Evolutionary conservation across 1,140 invertebrate species (phyloP).

Genomic region (Philotrypesis tridentata): DNA sequence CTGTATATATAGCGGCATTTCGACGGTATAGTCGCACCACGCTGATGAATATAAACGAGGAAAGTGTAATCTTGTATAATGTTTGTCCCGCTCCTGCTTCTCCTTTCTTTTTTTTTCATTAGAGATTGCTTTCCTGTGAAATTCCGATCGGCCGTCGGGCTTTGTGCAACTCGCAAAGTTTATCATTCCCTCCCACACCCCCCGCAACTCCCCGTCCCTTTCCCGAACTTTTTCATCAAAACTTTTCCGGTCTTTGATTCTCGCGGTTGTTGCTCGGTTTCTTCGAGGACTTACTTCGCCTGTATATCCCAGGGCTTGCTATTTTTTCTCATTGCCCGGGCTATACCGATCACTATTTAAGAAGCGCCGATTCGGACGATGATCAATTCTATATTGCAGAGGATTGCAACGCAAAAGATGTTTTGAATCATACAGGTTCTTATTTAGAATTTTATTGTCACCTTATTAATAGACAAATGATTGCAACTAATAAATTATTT

Average conservation of each 20-base stretch:
- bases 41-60: conserved; percentile 7
- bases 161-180: conserved; percentile 48
- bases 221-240: conserved; percentile 65
- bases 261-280: conserved; percentile 41
- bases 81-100: not conserved
- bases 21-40: not conserved
- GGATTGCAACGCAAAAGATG: not conserved
- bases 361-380: not conserved
- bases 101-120: conserved; percentile 38
- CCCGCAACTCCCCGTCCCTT: conserved; percentile 38
- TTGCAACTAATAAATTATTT: not conserved
- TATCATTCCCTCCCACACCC: conserved; percentile 23
- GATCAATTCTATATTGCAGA: not conserved
- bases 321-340: conserved; percentile 9
- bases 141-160: conserved; percentile 49
- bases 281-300: conserved; percentile 49
- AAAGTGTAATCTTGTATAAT: conserved; percentile 10
- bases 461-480: not conserved
- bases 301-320: conserved; percentile 2
- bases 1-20: not conserved
- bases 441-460: not conserved
- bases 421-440: not conserved
- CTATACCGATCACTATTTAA: conserved; percentile 3
- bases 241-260: conserved; percentile 57
- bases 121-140: conserved; percentile 44